phyloP scores from a whole-genome alignment of 2,113 vertebrate species.

The Ginglymostoma cirratum region DNA sequence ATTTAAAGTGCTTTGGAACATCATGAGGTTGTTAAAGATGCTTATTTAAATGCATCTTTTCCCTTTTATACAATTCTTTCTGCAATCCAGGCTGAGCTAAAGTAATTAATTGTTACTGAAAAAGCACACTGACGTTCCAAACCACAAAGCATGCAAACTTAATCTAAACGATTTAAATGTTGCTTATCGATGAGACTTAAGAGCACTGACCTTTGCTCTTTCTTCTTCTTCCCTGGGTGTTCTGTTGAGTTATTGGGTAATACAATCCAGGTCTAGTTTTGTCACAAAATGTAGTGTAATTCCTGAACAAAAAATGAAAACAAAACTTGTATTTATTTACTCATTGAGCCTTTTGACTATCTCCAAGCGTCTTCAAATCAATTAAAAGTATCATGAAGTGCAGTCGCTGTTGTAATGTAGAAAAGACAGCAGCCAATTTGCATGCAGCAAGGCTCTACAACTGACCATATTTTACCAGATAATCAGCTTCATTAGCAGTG shows the following conservation, averaged over 20 bases:
- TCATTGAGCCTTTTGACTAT: background rate
- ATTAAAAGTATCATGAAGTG: background rate
- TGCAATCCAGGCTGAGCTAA: background rate
- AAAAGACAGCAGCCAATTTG: background rate
- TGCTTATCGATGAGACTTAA: background rate
- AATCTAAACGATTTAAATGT: background rate
- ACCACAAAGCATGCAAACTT: background rate
- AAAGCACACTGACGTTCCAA: background rate
- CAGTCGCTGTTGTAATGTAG: background rate
- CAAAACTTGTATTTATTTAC: background rate
- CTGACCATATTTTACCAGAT: background rate
- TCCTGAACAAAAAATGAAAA: background rate
- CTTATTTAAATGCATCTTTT: background rate
- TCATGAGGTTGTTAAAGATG: background rate
- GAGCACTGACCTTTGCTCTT: background rate
- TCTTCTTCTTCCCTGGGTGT: background rate
- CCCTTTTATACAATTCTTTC: background rate
- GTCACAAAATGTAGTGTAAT: background rate
- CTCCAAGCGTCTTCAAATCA: background rate
- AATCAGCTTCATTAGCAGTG: background rate
- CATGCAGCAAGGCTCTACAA: background rate
- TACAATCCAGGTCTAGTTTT: background rate
- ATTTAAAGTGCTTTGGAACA: background rate
- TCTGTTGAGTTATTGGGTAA: background rate
- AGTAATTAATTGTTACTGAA: background rate